A percentile compares a stretch with the other conserved stretches of the same genome.
These are phyloP conservation scores for Lutraria lutraria DNA, from an alignment of 2,888 invertebrate genomes.

Conservation along the genomic window DNA sequence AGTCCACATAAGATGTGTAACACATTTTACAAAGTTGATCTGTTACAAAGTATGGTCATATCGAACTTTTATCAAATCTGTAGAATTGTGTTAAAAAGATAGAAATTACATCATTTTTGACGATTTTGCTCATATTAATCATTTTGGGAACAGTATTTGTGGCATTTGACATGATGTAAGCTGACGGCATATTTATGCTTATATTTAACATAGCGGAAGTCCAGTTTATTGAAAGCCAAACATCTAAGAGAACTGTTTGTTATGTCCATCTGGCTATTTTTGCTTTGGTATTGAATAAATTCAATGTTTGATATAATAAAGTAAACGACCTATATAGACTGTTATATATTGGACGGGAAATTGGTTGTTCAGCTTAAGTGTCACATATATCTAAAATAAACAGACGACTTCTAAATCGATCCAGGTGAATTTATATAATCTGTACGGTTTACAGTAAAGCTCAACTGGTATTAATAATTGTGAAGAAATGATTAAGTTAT, in stretches of 20 bases:
- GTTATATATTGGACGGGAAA: constrained; percentile 10
- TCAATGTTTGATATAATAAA: neutral
- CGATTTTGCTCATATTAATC: neutral
- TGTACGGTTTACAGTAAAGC: constrained; percentile 23
- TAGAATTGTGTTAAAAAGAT: neutral
- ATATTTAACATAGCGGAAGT: neutral
- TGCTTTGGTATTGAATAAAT: neutral
- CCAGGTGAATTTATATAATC: constrained; percentile 21
- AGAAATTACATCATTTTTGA: neutral
- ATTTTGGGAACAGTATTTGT: neutral
- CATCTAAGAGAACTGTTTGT: neutral
- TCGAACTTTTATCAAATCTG: neutral
- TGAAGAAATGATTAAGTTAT: neutral
- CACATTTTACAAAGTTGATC: too few relatives aligned
- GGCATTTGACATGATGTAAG: neutral
- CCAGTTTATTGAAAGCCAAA: neutral
- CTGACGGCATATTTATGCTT: neutral
- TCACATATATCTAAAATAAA: constrained; percentile 30
- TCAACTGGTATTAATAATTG: neutral
- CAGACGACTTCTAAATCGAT: constrained; percentile 32
- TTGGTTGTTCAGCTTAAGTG: constrained; percentile 25
- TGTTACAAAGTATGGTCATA: too few relatives aligned
- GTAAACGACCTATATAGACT: neutral
- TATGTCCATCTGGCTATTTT: neutral
- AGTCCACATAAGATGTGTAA: too few relatives aligned